phyloP scores from a whole-genome alignment of 2,888 invertebrate genomes.

The Pherbina coryleti region DNA sequence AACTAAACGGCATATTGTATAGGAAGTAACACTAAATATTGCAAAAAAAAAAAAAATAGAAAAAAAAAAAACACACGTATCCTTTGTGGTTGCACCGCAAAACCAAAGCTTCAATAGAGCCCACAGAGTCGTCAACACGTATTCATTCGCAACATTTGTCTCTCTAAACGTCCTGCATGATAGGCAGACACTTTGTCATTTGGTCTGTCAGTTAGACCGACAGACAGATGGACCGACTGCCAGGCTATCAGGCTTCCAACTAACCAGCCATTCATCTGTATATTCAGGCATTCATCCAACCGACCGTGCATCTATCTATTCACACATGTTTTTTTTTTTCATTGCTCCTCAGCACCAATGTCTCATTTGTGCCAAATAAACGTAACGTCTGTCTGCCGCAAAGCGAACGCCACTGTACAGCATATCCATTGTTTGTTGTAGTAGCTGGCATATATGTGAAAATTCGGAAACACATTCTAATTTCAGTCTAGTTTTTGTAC shows the following conservation, averaged over 20 bases:
- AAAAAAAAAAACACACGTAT: conserved; percentile 38
- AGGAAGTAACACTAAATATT: background rate
- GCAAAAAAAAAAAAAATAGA: background rate
- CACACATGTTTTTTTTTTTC: background rate
- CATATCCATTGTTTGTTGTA: background rate
- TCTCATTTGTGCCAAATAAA: conserved; percentile 24
- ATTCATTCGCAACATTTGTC: conserved; percentile 44
- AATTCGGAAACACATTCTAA: conserved; percentile 19
- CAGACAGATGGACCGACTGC: background rate
- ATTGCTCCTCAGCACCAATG: background rate
- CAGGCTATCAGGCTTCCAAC: background rate
- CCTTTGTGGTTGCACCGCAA: conserved; percentile 61
- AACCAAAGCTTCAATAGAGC: conserved; percentile 63
- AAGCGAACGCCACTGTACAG: background rate
- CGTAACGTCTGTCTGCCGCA: background rate
- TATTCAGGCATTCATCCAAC: background rate
- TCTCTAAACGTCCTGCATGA: conserved; percentile 33
- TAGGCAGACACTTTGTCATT: conserved; percentile 16
- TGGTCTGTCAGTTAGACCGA: background rate
- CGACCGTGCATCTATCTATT: background rate
- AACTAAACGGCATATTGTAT: conserved; percentile 45
- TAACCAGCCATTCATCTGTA: background rate
- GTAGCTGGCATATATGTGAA: conserved; percentile 37
- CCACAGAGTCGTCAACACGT: conserved; percentile 54
- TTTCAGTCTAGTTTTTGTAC: conserved; percentile 5